phyloP scores from a whole-genome alignment of 23 tunicate species.

The Phallusia fumigata region DNA sequence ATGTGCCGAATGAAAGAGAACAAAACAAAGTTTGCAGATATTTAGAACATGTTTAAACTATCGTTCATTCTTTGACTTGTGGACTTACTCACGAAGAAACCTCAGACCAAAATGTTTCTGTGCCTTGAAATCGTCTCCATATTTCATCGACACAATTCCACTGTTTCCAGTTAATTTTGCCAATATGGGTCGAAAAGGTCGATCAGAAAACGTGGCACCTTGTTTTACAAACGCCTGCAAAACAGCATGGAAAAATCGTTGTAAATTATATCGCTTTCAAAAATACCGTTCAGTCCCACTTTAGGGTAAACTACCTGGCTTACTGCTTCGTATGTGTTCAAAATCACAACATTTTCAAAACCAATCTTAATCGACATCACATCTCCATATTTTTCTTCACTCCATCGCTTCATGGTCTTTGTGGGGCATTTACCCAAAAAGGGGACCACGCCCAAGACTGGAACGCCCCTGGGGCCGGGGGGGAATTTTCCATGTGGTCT shows the following conservation, averaged over 20 bases:
- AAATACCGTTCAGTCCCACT: not conserved
- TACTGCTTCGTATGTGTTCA: not conserved
- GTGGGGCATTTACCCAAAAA: not conserved
- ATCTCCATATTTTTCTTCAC: not conserved
- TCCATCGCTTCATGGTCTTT: not conserved
- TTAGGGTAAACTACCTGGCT: not conserved
- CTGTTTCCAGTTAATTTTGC: not conserved
- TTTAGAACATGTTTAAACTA: too few species aligned
- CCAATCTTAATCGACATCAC: not conserved
- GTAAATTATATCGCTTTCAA: too few species aligned
- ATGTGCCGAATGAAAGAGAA: too few species aligned
- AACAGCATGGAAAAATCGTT: not conserved
- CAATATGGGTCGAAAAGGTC: not conserved
- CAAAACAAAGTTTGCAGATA: too few species aligned
- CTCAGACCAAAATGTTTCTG: conserved; percentile 8
- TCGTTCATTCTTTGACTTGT: too few species aligned
- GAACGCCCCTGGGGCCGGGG: conserved; percentile 6
- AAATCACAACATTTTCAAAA: not conserved
- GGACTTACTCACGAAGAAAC: not conserved
- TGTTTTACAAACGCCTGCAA: conserved; percentile 18
- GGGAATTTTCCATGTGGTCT: not conserved
- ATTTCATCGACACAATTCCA: not conserved
- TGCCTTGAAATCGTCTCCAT: not conserved
- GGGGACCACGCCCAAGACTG: not conserved
- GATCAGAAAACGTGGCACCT: conserved; percentile 2